A percentile compares a stretch with the other conserved stretches of the same genome.
Evolutionary conservation across 2,888 invertebrate genomes (phyloP).

Genomic region (Cerceris rybyensis): DNA sequence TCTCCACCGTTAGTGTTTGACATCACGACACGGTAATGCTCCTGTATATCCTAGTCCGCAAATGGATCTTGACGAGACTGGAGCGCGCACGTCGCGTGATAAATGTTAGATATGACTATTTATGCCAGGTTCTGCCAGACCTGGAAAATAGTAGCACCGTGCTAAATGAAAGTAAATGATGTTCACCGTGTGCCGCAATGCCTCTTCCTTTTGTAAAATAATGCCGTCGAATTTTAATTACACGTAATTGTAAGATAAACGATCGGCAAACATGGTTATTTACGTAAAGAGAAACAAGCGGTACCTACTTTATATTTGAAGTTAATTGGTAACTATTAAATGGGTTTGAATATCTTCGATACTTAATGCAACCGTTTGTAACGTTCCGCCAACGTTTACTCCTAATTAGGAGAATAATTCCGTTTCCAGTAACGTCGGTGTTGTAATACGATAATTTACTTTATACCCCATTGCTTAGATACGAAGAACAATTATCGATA

Average conservation of each 20-base stretch:
- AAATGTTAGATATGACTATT: slow-evolving; percentile 58
- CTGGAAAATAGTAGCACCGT: slow-evolving; percentile 7
- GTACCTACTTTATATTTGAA: too few relatives aligned
- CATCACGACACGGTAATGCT: slow-evolving; percentile 66
- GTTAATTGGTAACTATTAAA: too few relatives aligned
- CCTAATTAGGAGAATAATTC: too few relatives aligned
- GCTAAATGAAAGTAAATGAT: slow-evolving; percentile 37
- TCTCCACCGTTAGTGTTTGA: slow-evolving; percentile 67
- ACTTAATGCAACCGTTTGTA: too few relatives aligned
- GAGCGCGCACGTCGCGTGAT: slow-evolving; percentile 58
- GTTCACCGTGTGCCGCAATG: neutral
- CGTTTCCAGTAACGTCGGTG: too few relatives aligned
- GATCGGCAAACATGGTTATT: too few relatives aligned
- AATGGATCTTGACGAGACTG: slow-evolving; percentile 67
- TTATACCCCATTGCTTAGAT: too few relatives aligned
- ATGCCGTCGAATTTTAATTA: neutral
- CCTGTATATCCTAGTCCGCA: slow-evolving; percentile 59
- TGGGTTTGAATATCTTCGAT: too few relatives aligned
- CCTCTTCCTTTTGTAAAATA: neutral
- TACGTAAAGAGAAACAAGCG: too few relatives aligned
- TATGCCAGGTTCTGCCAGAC: neutral
- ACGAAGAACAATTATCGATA: too few relatives aligned
- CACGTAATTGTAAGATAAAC: neutral
- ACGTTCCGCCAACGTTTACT: too few relatives aligned
- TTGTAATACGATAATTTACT: too few relatives aligned